Conservation (phyloP, 2,888 invertebrate genomes). For the Eurytoma adleriae region DNA sequence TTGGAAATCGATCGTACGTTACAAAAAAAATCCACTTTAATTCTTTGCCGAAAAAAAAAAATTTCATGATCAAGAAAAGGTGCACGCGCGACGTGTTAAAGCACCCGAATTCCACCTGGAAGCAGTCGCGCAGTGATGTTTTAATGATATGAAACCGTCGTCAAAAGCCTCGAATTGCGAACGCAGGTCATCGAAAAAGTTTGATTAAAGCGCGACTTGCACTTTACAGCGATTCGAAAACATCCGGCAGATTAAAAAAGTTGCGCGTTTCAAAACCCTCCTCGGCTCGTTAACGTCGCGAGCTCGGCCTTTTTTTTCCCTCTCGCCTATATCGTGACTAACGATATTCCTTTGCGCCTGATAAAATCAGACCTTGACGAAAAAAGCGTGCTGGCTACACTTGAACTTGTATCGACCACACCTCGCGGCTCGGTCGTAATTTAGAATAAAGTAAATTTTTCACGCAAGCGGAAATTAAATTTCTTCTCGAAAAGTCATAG, state of each 20-base stretch:
- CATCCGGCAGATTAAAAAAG: conserved; percentile 2
- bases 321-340: background rate
- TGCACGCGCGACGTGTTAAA: too few relatives aligned
- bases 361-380: conserved; percentile 15
- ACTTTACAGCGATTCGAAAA: background rate
- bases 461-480: too few relatives aligned
- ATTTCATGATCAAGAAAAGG: too few relatives aligned
- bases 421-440: background rate
- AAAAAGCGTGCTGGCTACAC: too few relatives aligned
- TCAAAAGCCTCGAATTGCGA: background rate
- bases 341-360: background rate
- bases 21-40: too few relatives aligned
- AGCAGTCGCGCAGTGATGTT: conserved; percentile 5
- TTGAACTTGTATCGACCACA: too few relatives aligned
- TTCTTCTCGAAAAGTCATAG: too few relatives aligned
- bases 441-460: too few relatives aligned
- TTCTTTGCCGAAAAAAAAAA: too few relatives aligned
- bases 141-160: conserved; percentile 8
- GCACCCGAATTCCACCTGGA: background rate
- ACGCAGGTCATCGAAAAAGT: conserved; percentile 15
- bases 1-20: too few relatives aligned
- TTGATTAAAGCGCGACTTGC: conserved; percentile 28
- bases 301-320: background rate
- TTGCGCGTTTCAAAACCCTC: background rate
- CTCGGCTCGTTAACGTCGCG: background rate